Conservation (phyloP, 2,113 vertebrate genomes). For the Equus quagga region DNA sequence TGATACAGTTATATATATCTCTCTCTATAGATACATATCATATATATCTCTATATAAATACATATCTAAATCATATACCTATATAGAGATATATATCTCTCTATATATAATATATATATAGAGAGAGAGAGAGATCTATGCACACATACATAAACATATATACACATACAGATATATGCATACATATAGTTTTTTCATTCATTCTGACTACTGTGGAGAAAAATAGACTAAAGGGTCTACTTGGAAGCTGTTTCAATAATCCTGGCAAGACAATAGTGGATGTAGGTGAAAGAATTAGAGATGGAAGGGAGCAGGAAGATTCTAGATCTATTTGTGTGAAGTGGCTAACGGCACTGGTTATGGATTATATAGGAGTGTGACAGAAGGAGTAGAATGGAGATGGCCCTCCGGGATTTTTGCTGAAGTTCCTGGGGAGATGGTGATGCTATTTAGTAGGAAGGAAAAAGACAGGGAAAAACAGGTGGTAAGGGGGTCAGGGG, state of each 20-base stretch:
- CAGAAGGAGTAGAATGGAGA: not conserved
- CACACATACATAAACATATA: not conserved
- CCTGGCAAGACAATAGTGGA: not conserved
- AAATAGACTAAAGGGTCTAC: not conserved
- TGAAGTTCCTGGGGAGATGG: not conserved
- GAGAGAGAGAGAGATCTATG: not conserved
- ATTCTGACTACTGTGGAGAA: not conserved
- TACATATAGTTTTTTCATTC: not conserved
- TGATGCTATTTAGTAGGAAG: not conserved
- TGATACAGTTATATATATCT: not conserved
- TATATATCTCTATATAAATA: too few relatives aligned
- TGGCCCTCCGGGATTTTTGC: not conserved
- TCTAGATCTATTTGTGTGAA: not conserved
- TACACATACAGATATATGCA: not conserved
- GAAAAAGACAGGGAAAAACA: not conserved
- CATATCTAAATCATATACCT: too few relatives aligned
- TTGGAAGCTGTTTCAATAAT: not conserved
- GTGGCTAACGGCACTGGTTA: not conserved
- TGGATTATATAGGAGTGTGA: not conserved
- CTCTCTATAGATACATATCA: not conserved
- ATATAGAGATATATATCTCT: too few relatives aligned
- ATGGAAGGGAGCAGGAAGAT: not conserved
- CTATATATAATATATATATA: too few relatives aligned
- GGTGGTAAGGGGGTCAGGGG: not conserved
- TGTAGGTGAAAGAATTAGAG: not conserved